Percentiles rank a stretch among this genome's conserved stretches.
Conservation (phyloP, 2,888 invertebrate species). For the Lepidocyrtoides sp. region DNA sequence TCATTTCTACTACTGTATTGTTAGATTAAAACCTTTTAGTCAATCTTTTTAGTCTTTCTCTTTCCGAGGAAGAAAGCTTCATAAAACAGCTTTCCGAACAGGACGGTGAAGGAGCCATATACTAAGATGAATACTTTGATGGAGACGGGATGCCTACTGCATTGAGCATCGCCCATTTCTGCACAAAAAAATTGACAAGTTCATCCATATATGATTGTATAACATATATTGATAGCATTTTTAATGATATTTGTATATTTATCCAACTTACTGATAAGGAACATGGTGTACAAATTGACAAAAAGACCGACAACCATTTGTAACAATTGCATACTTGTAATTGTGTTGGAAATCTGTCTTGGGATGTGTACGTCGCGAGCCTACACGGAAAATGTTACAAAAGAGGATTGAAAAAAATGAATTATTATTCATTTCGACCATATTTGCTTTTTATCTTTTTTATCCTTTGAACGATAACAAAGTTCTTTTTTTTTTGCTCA, state of each 20-base stretch:
- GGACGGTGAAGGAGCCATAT: slow-evolving; percentile 80
- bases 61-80: slow-evolving; percentile 77
- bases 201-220: no score
- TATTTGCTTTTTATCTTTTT: background rate
- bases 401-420: background rate
- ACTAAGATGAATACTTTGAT: slow-evolving; percentile 79
- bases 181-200: no score
- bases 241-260: no score
- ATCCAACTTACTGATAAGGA: slow-evolving; percentile 71
- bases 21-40: slow-evolving; percentile 79
- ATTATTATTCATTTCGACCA: background rate
- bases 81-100: slow-evolving; percentile 81
- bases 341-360: slow-evolving; percentile 90
- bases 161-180: slow-evolving; percentile 77
- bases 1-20: slow-evolving; percentile 18
- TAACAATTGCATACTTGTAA: slow-evolving; percentile 95
- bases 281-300: slow-evolving; percentile 93
- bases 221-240: background rate
- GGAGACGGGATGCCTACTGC: slow-evolving; percentile 80
- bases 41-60: slow-evolving; percentile 78
- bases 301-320: slow-evolving; percentile 98
- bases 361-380: slow-evolving; percentile 78
- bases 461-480: background rate
- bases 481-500: background rate
- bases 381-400: slow-evolving; percentile 39